These are phyloP conservation scores for Danio kyathit DNA, from an alignment of 2,797 vertebrate species.

Conservation along the genomic window DNA sequence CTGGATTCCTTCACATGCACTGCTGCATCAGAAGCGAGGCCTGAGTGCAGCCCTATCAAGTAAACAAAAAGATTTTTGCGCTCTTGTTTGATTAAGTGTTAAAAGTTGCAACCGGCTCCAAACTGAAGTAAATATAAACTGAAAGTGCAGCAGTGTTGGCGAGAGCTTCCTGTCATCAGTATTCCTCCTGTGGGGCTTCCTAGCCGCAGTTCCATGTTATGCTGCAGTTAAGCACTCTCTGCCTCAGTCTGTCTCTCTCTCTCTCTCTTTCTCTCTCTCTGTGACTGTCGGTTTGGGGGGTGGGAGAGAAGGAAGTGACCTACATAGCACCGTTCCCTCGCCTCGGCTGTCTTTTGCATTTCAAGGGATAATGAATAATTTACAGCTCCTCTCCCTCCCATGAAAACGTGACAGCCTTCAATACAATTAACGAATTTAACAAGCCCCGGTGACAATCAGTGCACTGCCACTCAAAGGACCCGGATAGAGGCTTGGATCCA, in stretches of 20 bases:
- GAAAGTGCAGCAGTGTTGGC: conserved; percentile 37
- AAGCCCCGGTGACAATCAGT: conserved; percentile 65
- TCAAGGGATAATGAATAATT: conserved; percentile 81
- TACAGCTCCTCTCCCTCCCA: conserved; percentile 64
- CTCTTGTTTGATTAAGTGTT: conserved; percentile 10
- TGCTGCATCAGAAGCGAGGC: conserved; percentile 12
- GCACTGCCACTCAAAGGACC: conserved; percentile 57
- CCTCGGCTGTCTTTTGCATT: conserved; percentile 79
- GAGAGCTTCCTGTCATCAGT: conserved; percentile 51
- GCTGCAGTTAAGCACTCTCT: conserved; percentile 56
- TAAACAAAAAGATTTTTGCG: background rate
- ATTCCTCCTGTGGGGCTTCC: conserved; percentile 54
- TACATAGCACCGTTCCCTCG: conserved; percentile 74
- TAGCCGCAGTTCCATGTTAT: conserved; percentile 56
- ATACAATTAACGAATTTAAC: conserved; percentile 71
- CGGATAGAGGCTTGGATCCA: conserved; percentile 54
- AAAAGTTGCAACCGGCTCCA: conserved; percentile 40
- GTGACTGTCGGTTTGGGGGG: conserved; percentile 54
- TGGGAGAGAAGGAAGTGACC: conserved; percentile 73
- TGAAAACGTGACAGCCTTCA: conserved; percentile 74
- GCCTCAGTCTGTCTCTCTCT: conserved; percentile 42
- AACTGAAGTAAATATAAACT: conserved; percentile 40
- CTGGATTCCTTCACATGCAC: background rate
- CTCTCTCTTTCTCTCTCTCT: conserved; percentile 44
- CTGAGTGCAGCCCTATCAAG: background rate